Evolutionary conservation across 2,888 invertebrate genomes (phyloP).

Genomic region (Erannis defoliaria): DNA sequence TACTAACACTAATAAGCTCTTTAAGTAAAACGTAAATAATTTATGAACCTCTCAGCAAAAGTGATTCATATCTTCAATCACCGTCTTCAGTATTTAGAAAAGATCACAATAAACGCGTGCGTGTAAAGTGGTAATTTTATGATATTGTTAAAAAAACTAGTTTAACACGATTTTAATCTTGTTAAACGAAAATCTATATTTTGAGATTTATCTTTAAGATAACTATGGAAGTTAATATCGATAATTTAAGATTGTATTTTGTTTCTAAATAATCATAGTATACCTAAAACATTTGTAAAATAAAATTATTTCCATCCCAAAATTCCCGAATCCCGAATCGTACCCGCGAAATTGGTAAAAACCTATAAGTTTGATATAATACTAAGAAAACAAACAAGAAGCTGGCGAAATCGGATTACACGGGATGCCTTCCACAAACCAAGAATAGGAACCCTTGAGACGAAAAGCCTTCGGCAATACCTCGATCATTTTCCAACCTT

Average conservation of each 20-base stretch:
- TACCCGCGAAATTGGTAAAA: slow-evolving; percentile 46
- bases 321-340: neutral
- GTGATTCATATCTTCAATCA: no score
- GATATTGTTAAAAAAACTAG: no score
- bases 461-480: neutral
- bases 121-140: no score
- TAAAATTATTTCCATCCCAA: neutral
- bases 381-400: slow-evolving; percentile 59
- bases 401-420: slow-evolving; percentile 61
- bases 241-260: neutral
- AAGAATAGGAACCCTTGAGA: slow-evolving; percentile 13
- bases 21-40: no score
- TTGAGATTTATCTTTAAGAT: no score
- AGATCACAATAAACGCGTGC: no score
- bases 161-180: no score
- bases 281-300: neutral
- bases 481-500: slow-evolving; percentile 10
- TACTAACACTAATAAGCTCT: no score
- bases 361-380: slow-evolving; percentile 54
- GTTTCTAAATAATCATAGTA: neutral
- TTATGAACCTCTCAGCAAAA: no score
- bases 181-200: no score
- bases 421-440: slow-evolving; percentile 50
- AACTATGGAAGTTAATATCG: no score
- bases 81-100: no score